Evolutionary conservation across 2,113 vertebrate genomes (phyloP), one percentile per base, ranked within the genome.

Genomic region (Neolamprologus kungweensis): DNA sequence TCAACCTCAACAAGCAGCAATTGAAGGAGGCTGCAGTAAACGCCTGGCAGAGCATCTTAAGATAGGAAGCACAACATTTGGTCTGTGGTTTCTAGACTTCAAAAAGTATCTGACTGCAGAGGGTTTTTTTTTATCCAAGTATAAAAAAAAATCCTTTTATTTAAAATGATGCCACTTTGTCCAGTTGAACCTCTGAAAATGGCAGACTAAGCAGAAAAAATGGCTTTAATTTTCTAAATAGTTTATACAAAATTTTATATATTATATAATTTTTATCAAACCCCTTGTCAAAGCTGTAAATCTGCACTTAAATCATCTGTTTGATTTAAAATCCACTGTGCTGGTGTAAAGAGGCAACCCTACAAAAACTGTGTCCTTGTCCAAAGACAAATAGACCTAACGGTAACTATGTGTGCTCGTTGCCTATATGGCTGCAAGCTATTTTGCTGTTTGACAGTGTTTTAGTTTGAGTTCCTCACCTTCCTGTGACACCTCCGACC

Each of bases 401-500:
- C 0, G 1, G 65, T 71, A 71, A 71, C 65, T 71, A 14, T 23
- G 2, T 42, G n/a, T 42, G 8, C 65, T 73, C 0, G 3, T 7
- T 28, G 21, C 37, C 14, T 26, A 5, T 11, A 75, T 47, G 40
- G 23, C 68, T 75, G 40, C 9, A 47, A 75, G 71, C 26, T 47
- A 28, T 0, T 75, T 0, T 28, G 2, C 16, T 75, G 40, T 50
- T 50, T 50, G 23, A 19, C 42, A 78, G 42, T 31, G 26, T 28
- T 78, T 50, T 0, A 26, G 16, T 83, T 45, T 57, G 13, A 75
- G n/a, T 12, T 65, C 75, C 94, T 80, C 93, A 99, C 99, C 99
- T 96, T 99, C 97, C 47, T 99, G 97, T 12, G 98, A 99, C 13
- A 99, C 98, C 1, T 99, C 98, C 2, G 97, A 96, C 99, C 99